Evolutionary conservation across 2,888 invertebrate genomes (phyloP).

Genomic region (Morpho deidamia): DNA sequence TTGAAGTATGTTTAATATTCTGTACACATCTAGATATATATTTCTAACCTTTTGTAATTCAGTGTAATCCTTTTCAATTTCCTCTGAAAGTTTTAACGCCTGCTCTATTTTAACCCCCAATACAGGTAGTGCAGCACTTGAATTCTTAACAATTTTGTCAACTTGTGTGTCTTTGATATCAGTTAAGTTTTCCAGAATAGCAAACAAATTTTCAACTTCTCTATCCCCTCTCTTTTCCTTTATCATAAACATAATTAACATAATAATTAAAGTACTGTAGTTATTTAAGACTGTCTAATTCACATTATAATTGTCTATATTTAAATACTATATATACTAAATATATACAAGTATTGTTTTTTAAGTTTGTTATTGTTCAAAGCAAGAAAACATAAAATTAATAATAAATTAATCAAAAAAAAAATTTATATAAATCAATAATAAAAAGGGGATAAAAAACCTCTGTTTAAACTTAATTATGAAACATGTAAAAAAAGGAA

Average conservation of each 20-base stretch:
- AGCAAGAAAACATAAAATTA: too few species aligned
- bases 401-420: too few species aligned
- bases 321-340: too few species aligned
- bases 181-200: conserved; percentile 85
- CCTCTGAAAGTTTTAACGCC: conserved; percentile 80
- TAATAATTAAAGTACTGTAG: not conserved
- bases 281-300: too few species aligned
- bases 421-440: too few species aligned
- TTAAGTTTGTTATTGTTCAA: too few species aligned
- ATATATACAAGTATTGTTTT: too few species aligned
- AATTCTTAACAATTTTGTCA: conserved; percentile 81
- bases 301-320: too few species aligned
- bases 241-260: not conserved
- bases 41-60: conserved; percentile 71
- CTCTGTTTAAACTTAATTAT: not conserved
- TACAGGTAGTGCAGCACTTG: conserved; percentile 79
- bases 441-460: not conserved
- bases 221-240: conserved; percentile 87
- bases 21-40: conserved; percentile 15
- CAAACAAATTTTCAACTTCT: conserved; percentile 88
- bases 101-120: conserved; percentile 82
- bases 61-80: conserved; percentile 79
- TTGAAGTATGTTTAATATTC: too few species aligned
- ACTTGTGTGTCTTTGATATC: conserved; percentile 87
- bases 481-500: not conserved